Conservation (phyloP, 92 coral and sea anemone species). For the Hydrozoanthus gracilis region DNA sequence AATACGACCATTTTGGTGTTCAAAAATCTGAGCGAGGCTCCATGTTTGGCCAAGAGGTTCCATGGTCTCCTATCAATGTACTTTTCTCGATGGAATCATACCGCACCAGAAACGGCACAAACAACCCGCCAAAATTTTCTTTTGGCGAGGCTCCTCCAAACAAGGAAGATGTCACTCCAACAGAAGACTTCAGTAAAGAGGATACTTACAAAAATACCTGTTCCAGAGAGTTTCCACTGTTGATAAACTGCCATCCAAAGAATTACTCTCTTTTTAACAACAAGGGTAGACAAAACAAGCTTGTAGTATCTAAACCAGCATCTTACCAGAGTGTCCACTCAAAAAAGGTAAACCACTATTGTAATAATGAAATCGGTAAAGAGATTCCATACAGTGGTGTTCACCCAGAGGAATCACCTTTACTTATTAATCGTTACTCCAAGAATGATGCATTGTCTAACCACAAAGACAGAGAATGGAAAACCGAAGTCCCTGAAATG, state of each 20-base stretch:
- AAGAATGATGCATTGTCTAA: neutral
- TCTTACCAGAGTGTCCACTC: too few species aligned
- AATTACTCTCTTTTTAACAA: neutral
- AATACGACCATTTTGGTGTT: neutral
- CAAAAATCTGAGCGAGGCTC: neutral
- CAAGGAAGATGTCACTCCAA: neutral
- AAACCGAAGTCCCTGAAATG: too few species aligned
- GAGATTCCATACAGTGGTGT: neutral
- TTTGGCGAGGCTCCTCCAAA: neutral
- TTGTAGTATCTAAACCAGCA: too few species aligned
- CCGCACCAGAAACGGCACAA: neutral
- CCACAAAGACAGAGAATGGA: neutral
- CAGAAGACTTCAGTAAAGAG: neutral
- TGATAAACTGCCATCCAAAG: neutral
- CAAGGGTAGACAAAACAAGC: neutral
- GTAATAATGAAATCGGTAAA: neutral
- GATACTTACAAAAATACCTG: neutral
- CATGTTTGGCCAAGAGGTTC: neutral
- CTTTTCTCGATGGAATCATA: constrained; percentile 10
- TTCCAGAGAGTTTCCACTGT: neutral
- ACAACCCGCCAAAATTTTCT: neutral
- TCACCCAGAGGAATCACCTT: neutral
- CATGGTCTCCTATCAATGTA: constrained; percentile 13
- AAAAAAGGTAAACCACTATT: too few species aligned
- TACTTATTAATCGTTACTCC: neutral